Percentiles rank a stretch among this genome's conserved stretches.
These are phyloP conservation scores for Auanema freiburgensis DNA, from an alignment of 2,888 invertebrate genomes.

Conservation along the genomic window DNA sequence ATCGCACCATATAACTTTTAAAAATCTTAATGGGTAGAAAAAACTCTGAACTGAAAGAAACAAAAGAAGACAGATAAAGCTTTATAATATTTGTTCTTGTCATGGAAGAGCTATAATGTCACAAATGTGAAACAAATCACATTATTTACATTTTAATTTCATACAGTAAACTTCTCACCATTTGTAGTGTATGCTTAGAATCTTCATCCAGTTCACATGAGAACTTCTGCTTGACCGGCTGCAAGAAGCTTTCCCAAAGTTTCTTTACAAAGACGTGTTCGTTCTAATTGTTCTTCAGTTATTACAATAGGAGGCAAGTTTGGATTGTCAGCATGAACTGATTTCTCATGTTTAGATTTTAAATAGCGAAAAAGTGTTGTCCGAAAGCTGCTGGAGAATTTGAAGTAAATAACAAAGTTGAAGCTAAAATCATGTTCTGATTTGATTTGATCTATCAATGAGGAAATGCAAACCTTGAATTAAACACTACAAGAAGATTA, in stretches of 20 bases:
- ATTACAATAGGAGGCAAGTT: slow-evolving; percentile 29
- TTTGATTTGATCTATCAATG: background rate
- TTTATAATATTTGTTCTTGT: too few species aligned
- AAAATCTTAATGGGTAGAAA: too few species aligned
- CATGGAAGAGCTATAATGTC: too few species aligned
- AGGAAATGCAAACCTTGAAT: slow-evolving; percentile 45
- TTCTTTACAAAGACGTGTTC: slow-evolving; percentile 39
- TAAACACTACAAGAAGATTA: slow-evolving; percentile 63
- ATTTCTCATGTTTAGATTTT: slow-evolving; percentile 28
- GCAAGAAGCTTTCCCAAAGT: slow-evolving; percentile 37
- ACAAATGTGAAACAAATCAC: too few species aligned
- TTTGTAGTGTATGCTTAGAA: background rate
- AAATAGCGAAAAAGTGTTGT: slow-evolving; percentile 37
- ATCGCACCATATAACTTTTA: too few species aligned
- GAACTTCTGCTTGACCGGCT: slow-evolving; percentile 44
- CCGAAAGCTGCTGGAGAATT: slow-evolving; percentile 58
- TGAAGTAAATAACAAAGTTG: slow-evolving; percentile 63
- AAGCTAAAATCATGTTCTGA: slow-evolving; percentile 46
- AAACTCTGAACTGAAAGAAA: too few species aligned
- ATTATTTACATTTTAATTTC: too few species aligned
- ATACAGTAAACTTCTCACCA: too few species aligned
- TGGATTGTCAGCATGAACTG: slow-evolving; percentile 14
- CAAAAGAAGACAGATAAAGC: too few species aligned
- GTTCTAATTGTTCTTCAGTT: slow-evolving; percentile 27
- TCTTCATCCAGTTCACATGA: slow-evolving; percentile 28